phyloP scores from a whole-genome alignment of 1,140 invertebrate species.

The Gryon sp. region DNA sequence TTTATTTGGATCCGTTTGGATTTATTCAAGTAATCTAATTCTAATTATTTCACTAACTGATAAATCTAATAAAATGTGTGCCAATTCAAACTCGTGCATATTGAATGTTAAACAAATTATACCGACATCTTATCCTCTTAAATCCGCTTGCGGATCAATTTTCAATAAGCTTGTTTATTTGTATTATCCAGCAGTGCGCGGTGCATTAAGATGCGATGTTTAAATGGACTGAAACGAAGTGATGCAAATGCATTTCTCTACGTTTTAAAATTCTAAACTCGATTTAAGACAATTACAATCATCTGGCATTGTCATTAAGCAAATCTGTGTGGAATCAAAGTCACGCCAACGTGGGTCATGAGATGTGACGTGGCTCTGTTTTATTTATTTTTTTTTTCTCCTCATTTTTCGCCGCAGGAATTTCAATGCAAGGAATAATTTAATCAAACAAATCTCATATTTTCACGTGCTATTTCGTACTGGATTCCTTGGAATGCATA shows the following conservation, averaged over 20 bases:
- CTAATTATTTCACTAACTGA: too few species aligned
- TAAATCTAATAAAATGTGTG: too few species aligned
- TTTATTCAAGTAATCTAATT: too few species aligned
- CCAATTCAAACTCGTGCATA: too few species aligned
- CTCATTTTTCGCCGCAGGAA: constrained; percentile 9
- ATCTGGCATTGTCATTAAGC: constrained; percentile 43
- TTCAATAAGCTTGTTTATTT: constrained; percentile 8
- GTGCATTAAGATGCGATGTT: constrained; percentile 12
- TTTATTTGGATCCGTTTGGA: too few species aligned
- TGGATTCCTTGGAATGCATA: constrained; percentile 31
- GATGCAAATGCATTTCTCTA: constrained; percentile 29
- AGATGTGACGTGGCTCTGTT: background rate
- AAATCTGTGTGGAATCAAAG: constrained; percentile 41
- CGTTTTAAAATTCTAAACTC: constrained; percentile 28
- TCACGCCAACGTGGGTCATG: constrained; percentile 37
- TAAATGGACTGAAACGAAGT: constrained; percentile 23
- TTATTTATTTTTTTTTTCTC: too few species aligned
- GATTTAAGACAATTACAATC: constrained; percentile 24
- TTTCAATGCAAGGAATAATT: constrained; percentile 35
- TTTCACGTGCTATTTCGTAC: constrained; percentile 23
- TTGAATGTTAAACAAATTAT: too few species aligned
- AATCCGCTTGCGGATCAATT: background rate
- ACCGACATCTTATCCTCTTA: too few species aligned
- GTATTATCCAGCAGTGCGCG: background rate
- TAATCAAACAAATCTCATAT: constrained; percentile 51